Evolutionary conservation across 2,797 vertebrate species (phyloP), one percentile per base, ranked within the genome.

Genomic region (Parauchenoglanis ngamensis): DNA sequence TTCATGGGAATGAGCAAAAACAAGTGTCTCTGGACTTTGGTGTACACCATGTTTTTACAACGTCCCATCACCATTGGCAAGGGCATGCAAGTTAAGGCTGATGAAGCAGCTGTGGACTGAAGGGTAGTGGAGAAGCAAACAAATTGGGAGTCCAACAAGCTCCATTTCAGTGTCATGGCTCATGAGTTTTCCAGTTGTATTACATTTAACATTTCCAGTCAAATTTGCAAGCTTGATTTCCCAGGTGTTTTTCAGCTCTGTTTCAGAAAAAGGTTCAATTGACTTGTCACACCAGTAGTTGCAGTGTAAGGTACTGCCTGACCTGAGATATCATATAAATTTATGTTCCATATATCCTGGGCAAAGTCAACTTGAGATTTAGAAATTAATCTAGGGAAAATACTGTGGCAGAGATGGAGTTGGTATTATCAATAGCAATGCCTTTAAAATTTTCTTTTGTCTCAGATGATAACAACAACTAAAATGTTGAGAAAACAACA

Each of bases 191-290:
- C 96, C 98, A 25, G 93, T 90, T 0, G 97, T 98, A 91, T 96
- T 96, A 88, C 96, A 96, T 92, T 98, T 98, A 68, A 95, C 93
- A 49, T 93, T 96, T 76, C 94, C 95, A 1, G 90, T 91, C 91
- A 97, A 86, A 88, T 96, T 96, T 79, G 94, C 94, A 57, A 95
- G 97, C 5, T 89, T 94, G 23, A 98, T 85, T 84, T 96, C 92
- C 89, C 98, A 99, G 67, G 90, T 93, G 90, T 99, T 97, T 85
- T 95, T 98, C 92, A 99, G 91, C 90, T 98, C 93, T 56, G 95
- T 91, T 23, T 90, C 93, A 61, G 95, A n/a, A n/a, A 95, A 87
- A 96, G 96, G 93, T 96, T 96, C 85, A 97, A 31, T 81, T 92
- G 96, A 83, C 98, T 98, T 79, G 92, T 97, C 40, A 98, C 56